These are phyloP conservation scores for Marcusenius ussheri DNA, from an alignment of 2,113 vertebrate genomes.

Conservation along the genomic window DNA sequence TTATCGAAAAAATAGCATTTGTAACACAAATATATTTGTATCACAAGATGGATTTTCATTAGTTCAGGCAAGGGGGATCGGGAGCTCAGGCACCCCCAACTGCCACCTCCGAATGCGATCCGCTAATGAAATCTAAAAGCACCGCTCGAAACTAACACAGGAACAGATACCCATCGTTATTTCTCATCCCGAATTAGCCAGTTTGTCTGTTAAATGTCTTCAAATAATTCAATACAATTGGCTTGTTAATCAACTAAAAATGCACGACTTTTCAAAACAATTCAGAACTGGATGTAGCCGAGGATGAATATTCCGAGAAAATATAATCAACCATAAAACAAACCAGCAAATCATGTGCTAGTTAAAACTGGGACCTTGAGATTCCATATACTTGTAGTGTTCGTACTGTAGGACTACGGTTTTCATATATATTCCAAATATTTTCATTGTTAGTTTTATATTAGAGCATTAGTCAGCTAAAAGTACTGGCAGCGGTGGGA, in stretches of 20 bases:
- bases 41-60: neutral
- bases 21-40: neutral
- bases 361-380: neutral
- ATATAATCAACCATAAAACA: neutral
- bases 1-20: neutral
- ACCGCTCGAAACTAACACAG: neutral
- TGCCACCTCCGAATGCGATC: neutral
- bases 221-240: neutral
- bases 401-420: neutral
- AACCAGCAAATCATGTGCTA: neutral
- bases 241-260: neutral
- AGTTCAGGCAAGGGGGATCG: neutral
- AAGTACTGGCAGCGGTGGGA: slow-evolving; percentile 25
- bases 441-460: neutral
- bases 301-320: neutral
- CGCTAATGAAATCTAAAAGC: neutral
- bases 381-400: neutral
- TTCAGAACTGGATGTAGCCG: neutral
- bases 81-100: neutral
- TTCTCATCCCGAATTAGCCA: neutral
- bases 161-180: neutral
- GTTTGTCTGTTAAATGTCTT: neutral
- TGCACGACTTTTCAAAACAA: neutral
- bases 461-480: slow-evolving; percentile 38
- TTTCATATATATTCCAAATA: neutral